phyloP scores from a whole-genome alignment of 2,113 vertebrate species.

The Hippocampus barbouri region DNA sequence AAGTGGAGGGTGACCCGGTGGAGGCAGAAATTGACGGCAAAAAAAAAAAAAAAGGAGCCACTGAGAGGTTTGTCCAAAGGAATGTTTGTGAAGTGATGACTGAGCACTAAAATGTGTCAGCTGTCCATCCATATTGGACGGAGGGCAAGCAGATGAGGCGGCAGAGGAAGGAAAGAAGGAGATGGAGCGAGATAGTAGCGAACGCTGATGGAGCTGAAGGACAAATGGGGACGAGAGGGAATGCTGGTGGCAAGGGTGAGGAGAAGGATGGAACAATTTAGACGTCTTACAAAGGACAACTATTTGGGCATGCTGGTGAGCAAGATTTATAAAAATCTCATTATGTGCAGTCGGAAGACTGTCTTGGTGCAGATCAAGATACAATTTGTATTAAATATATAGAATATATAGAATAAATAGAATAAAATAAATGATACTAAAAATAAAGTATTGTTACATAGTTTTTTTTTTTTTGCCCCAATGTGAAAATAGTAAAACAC shows the following conservation, averaged over 20 bases:
- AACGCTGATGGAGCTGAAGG: constrained; percentile 67
- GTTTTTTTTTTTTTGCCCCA: no score
- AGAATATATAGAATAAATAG: neutral
- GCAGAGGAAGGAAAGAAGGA: constrained; percentile 54
- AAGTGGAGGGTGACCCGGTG: constrained; percentile 14
- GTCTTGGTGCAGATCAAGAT: neutral
- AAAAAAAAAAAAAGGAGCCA: constrained; percentile 15
- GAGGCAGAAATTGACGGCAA: constrained; percentile 24
- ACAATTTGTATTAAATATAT: neutral
- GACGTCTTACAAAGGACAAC: neutral
- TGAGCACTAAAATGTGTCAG: constrained; percentile 47
- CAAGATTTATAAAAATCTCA: neutral
- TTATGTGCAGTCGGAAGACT: no score
- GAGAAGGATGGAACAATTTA: constrained; percentile 27
- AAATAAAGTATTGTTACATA: no score
- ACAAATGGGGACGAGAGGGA: constrained; percentile 65
- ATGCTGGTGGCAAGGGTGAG: constrained; percentile 33
- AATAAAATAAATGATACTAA: neutral
- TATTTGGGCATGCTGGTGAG: neutral
- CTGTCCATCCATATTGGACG: constrained; percentile 46
- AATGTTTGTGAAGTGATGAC: constrained; percentile 43
- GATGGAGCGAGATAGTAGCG: constrained; percentile 56
- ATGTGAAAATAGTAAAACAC: no score
- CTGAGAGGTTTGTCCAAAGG: constrained; percentile 36
- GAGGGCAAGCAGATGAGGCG: constrained; percentile 54